Conservation (phyloP, 2,888 invertebrate species). For the Cheilosia urbana region DNA sequence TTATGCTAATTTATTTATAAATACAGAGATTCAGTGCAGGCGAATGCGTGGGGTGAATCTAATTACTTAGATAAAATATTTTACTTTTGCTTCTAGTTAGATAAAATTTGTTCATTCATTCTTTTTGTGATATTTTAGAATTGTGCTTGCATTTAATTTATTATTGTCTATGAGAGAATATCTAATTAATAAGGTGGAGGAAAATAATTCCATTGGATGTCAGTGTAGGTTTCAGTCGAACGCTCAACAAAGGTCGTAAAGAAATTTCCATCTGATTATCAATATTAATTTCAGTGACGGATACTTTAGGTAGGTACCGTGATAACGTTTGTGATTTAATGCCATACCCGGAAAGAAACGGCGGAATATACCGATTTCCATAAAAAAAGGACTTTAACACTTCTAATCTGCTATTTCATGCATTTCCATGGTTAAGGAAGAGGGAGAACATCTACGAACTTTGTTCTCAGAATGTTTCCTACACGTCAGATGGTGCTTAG, state of each 20-base stretch:
- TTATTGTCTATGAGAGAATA: neutral
- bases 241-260: neutral
- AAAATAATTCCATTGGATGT: neutral
- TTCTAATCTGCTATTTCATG: constrained; percentile 12
- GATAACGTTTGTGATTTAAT: constrained; percentile 1
- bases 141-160: constrained; percentile 9
- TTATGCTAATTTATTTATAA: constrained; percentile 24
- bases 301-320: neutral
- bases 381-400: constrained; percentile 34
- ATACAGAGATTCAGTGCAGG: constrained; percentile 20
- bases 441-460: neutral
- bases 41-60: constrained; percentile 36
- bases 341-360: neutral
- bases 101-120: neutral
- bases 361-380: neutral
- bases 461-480: constrained; percentile 23
- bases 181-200: neutral
- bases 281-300: neutral
- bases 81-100: constrained; percentile 1
- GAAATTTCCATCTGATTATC: too few species aligned
- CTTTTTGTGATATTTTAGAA: neutral
- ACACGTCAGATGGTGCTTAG: constrained; percentile 40
- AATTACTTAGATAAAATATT: constrained; percentile 20
- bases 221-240: neutral
- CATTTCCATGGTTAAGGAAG: constrained; percentile 23